Percentiles rank a stretch among this genome's conserved stretches.
phyloP scores from a whole-genome alignment of 2,113 vertebrate genomes.

The Malurus elegans region DNA sequence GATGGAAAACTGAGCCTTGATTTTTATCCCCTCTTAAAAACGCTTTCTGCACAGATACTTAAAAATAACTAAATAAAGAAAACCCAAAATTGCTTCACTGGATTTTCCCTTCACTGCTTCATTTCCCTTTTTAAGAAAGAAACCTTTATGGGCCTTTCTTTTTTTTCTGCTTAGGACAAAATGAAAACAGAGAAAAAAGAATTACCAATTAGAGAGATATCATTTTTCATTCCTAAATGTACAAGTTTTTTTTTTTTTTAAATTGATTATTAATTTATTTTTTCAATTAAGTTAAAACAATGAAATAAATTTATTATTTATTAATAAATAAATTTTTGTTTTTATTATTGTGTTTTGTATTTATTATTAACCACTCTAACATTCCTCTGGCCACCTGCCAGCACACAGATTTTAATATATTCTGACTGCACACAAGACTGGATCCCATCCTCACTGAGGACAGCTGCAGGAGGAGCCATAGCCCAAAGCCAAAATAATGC shows the following conservation, averaged over 20 bases:
- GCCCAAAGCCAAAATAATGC: neutral
- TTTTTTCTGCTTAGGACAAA: neutral
- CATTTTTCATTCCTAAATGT: neutral
- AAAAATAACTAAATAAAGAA: neutral
- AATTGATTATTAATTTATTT: no score
- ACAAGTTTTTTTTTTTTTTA: neutral
- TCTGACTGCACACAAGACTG: neutral
- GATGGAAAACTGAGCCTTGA: conserved; percentile 15
- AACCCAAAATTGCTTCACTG: neutral
- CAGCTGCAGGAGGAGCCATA: neutral
- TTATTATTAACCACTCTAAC: neutral
- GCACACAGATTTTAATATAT: neutral
- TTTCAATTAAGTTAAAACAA: no score
- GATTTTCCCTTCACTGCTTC: neutral
- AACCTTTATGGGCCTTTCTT: neutral
- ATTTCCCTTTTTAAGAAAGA: neutral
- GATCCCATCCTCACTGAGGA: neutral
- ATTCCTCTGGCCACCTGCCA: neutral
- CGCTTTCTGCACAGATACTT: neutral
- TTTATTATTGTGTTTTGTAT: no score
- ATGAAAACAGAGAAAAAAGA: neutral
- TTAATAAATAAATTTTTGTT: no score
- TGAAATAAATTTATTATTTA: no score
- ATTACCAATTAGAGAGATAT: rapidly evolving
- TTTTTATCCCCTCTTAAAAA: neutral